A percentile compares a stretch with the other conserved stretches of the same genome.
Conservation (phyloP, 2,113 vertebrate genomes). For the Phalacrocorax carbo region DNA sequence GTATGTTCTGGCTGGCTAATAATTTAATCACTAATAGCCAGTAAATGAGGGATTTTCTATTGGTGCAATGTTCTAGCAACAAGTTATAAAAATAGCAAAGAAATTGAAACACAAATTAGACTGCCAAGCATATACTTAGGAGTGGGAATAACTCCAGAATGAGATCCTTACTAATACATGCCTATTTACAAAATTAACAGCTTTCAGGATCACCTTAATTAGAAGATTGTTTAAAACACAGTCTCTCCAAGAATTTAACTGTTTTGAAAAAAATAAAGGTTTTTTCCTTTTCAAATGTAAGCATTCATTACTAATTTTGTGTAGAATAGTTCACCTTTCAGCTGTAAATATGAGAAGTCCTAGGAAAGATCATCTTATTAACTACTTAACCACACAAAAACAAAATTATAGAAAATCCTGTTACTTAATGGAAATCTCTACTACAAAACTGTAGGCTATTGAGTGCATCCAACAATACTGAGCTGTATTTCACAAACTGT, state of each 20-base stretch:
- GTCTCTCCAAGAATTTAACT: background rate
- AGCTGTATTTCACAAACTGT: background rate
- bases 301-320: background rate
- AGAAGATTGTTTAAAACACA: background rate
- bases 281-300: background rate
- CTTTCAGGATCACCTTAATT: background rate
- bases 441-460: background rate
- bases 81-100: slow-evolving; percentile 20
- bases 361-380: background rate
- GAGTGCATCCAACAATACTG: background rate
- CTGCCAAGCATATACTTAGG: background rate
- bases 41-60: slow-evolving; percentile 23
- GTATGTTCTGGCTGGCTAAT: background rate
- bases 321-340: background rate
- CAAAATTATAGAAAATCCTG: background rate
- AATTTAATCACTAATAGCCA: slow-evolving; percentile 1
- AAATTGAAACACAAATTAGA: slow-evolving; percentile 10
- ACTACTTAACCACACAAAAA: background rate
- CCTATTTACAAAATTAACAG: background rate
- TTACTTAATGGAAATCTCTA: background rate
- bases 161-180: background rate
- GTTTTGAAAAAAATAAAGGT: background rate
- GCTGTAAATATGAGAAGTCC: background rate
- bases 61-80: background rate
- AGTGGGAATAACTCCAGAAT: slow-evolving; percentile 18